A percentile compares a stretch with the other conserved stretches of the same genome.
Conservation (phyloP, 2,888 invertebrate genomes). For the Eulithis prunata region DNA sequence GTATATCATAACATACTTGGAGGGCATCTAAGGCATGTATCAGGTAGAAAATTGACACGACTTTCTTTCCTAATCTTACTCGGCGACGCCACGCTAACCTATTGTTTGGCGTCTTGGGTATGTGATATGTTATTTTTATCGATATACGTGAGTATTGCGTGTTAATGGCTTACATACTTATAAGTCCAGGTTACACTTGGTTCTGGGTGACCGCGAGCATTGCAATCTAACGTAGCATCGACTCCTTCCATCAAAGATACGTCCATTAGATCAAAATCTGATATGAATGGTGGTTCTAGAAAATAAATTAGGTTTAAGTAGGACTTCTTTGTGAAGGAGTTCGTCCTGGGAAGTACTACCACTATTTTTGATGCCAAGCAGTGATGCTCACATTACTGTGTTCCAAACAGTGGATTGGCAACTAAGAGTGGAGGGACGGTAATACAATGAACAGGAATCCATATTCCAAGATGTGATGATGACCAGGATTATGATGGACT, state of each 20-base stretch:
- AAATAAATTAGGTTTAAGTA: slow-evolving; percentile 32
- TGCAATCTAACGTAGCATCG: slow-evolving; percentile 73
- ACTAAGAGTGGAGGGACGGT: too few species aligned
- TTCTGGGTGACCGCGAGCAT: slow-evolving; percentile 70
- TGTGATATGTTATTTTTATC: neutral
- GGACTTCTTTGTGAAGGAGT: too few species aligned
- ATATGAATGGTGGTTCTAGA: slow-evolving; percentile 70
- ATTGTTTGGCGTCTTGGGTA: neutral
- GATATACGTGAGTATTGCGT: too few species aligned
- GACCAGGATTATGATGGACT: too few species aligned
- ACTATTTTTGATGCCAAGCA: too few species aligned
- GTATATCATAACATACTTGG: too few species aligned
- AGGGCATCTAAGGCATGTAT: too few species aligned
- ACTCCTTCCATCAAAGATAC: slow-evolving; percentile 69
- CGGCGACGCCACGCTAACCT: neutral
- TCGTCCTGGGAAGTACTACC: too few species aligned
- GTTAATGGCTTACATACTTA: slow-evolving; percentile 54
- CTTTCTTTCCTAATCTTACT: neutral
- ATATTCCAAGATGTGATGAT: too few species aligned
- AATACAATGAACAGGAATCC: too few species aligned
- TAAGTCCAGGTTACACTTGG: slow-evolving; percentile 73
- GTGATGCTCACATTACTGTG: too few species aligned
- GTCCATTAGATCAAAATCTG: slow-evolving; percentile 68
- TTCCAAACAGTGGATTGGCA: too few species aligned
- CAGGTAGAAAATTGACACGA: neutral